These are phyloP conservation scores for Catotricha subobsoleta DNA, from an alignment of 2,888 invertebrate genomes.

Conservation along the genomic window DNA sequence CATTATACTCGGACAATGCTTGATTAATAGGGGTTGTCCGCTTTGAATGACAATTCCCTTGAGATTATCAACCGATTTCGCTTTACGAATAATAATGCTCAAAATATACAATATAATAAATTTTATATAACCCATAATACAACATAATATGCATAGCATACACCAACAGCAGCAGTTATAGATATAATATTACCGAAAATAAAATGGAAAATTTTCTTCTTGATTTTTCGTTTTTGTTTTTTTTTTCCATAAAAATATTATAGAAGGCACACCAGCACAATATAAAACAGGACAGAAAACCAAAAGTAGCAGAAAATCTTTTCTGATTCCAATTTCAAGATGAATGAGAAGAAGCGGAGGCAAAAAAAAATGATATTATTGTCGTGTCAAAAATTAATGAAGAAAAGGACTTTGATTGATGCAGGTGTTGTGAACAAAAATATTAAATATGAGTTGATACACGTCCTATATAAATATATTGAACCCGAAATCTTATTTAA, in stretches of 20 bases:
- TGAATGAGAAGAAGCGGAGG: too few species aligned
- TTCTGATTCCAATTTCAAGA: too few species aligned
- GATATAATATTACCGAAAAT: neutral
- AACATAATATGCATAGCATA: neutral
- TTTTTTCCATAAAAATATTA: too few species aligned
- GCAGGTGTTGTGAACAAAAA: conserved; percentile 5
- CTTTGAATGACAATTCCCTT: conserved; percentile 14
- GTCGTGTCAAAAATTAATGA: conserved; percentile 5
- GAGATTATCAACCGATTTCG: conserved; percentile 14
- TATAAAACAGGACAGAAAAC: too few species aligned
- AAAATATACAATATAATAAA: neutral
- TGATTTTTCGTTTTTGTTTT: too few species aligned
- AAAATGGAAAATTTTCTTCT: too few species aligned
- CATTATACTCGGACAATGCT: conserved; percentile 13
- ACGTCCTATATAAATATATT: too few species aligned
- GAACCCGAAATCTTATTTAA: too few species aligned
- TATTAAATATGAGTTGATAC: too few species aligned
- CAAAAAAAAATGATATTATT: conserved; percentile 3
- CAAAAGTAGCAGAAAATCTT: too few species aligned
- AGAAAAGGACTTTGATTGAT: conserved; percentile 5
- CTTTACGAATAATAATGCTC: conserved; percentile 13
- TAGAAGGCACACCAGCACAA: too few species aligned
- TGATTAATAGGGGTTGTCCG: conserved; percentile 15
- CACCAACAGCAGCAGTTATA: neutral
- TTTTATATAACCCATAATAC: conserved; percentile 1